These are phyloP conservation scores for Leptinotarsa lineolata DNA, from an alignment of 1,140 invertebrate genomes.

Conservation along the genomic window DNA sequence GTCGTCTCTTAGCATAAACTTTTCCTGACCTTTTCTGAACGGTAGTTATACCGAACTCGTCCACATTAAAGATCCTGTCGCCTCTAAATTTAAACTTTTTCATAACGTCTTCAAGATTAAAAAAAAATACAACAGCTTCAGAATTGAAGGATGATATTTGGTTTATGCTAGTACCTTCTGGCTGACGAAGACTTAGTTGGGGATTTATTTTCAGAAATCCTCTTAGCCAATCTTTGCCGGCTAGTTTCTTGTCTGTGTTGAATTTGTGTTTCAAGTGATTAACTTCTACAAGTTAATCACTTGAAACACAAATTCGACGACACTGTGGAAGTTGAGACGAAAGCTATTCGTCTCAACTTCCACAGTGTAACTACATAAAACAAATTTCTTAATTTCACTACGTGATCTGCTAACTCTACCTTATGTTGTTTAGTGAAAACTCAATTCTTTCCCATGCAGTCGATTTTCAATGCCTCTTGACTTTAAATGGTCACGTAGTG, in stretches of 20 bases:
- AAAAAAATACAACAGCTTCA: slow-evolving; percentile 37
- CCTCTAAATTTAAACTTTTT: no score
- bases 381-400: slow-evolving; percentile 26
- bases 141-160: slow-evolving; percentile 37
- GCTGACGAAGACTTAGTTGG: slow-evolving; percentile 32
- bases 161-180: slow-evolving; percentile 39
- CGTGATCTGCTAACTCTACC: slow-evolving; percentile 25
- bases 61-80: no score
- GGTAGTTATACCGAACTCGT: slow-evolving; percentile 24
- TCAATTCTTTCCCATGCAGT: slow-evolving; percentile 10
- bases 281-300: no score
- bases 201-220: slow-evolving; percentile 47
- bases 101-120: no score
- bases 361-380: slow-evolving; percentile 23
- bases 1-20: slow-evolving; percentile 20
- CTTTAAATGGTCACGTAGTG: slow-evolving; percentile 4
- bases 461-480: not conserved
- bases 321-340: slow-evolving; percentile 37
- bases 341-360: slow-evolving; percentile 30
- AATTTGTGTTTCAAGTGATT: no score
- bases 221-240: no score
- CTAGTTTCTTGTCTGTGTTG: no score
- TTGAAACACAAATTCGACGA: slow-evolving; percentile 49
- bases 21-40: slow-evolving; percentile 18
- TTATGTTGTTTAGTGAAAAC: slow-evolving; percentile 21